A percentile compares a stretch with the other conserved stretches of the same genome.
phyloP scores from a whole-genome alignment of 23 tunicate species.

The Diplosoma virens region DNA sequence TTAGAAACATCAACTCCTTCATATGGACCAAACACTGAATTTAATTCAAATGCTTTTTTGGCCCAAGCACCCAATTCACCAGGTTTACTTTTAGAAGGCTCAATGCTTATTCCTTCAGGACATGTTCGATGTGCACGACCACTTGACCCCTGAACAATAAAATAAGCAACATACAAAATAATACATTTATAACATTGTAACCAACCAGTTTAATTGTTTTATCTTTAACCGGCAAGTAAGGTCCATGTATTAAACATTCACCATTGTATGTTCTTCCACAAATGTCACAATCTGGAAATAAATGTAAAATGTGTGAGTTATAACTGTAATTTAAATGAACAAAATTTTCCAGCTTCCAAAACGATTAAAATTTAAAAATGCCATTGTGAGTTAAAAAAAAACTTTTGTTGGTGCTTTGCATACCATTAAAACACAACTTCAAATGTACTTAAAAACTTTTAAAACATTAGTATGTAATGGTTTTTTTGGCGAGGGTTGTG shows the following conservation, averaged over 20 bases:
- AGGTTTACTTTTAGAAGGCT: slow-evolving; percentile 36
- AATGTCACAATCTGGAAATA: slow-evolving; percentile 56
- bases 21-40: slow-evolving; percentile 82
- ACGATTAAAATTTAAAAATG: too few relatives aligned
- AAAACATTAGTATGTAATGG: too few relatives aligned
- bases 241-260: slow-evolving; percentile 65
- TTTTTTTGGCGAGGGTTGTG: too few relatives aligned
- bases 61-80: slow-evolving; percentile 74
- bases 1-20: slow-evolving; percentile 54
- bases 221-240: slow-evolving; percentile 39
- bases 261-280: slow-evolving; percentile 44
- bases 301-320: too few relatives aligned
- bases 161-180: too few relatives aligned
- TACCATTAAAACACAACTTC: too few relatives aligned
- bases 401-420: too few relatives aligned
- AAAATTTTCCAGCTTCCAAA: too few relatives aligned
- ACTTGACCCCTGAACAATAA: slow-evolving; percentile 52
- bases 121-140: slow-evolving; percentile 66
- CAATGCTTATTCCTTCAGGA: slow-evolving; percentile 66
- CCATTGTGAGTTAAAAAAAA: too few relatives aligned
- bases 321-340: too few relatives aligned
- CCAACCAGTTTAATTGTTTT: slow-evolving; percentile 55
- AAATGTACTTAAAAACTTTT: too few relatives aligned
- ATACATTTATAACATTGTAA: too few relatives aligned
- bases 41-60: slow-evolving; percentile 34